A percentile compares a stretch with the other conserved stretches of the same genome.
phyloP scores from a whole-genome alignment of 1,140 invertebrate species.

The Condylostylus longicornis region DNA sequence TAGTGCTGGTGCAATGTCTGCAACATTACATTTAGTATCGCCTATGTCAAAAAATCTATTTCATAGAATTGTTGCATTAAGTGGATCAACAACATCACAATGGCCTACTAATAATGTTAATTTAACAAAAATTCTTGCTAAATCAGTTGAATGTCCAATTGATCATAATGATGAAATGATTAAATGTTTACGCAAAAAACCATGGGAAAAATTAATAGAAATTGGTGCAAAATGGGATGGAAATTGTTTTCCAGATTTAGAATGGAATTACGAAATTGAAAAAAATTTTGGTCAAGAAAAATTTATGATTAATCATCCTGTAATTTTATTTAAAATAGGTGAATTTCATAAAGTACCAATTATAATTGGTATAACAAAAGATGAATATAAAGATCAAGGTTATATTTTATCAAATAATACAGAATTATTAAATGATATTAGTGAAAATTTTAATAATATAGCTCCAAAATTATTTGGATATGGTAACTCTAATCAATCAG shows the following conservation, averaged over 20 bases:
- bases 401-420: too few relatives aligned
- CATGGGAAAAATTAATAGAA: slow-evolving; percentile 35
- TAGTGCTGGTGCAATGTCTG: slow-evolving; percentile 43
- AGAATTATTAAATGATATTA: neutral
- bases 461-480: neutral
- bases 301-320: slow-evolving; percentile 39
- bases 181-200: slow-evolving; percentile 37
- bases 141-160: slow-evolving; percentile 12
- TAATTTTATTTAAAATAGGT: slow-evolving; percentile 35
- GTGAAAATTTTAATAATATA: neutral
- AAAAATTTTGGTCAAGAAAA: slow-evolving; percentile 41
- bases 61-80: slow-evolving; percentile 36
- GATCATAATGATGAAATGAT: neutral
- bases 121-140: slow-evolving; percentile 28
- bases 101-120: slow-evolving; percentile 30
- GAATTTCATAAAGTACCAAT: slow-evolving; percentile 42
- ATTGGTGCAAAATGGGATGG: neutral
- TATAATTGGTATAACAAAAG: slow-evolving; percentile 41
- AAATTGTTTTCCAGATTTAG: neutral
- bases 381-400: slow-evolving; percentile 41
- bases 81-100: slow-evolving; percentile 31
- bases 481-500: neutral
- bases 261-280: slow-evolving; percentile 1
- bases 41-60: slow-evolving; percentile 38
- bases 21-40: slow-evolving; percentile 41